phyloP scores from a whole-genome alignment of 2,113 vertebrate genomes.

The Progne subis region DNA sequence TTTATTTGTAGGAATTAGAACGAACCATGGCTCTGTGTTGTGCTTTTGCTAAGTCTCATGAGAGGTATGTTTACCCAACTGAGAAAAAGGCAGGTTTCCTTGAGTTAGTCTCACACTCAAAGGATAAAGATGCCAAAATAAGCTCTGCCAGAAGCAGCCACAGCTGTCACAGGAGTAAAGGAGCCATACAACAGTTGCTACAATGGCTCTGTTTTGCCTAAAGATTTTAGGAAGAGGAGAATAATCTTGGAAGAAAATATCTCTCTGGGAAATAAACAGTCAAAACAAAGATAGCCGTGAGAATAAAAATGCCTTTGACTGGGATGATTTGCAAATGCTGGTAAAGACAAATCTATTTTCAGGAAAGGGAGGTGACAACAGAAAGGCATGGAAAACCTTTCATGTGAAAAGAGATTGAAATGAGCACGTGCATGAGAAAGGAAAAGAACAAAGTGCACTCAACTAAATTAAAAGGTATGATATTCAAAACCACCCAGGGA shows the following conservation, averaged over 20 bases:
- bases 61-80: background rate
- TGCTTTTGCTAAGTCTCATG: background rate
- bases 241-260: background rate
- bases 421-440: conserved; percentile 2
- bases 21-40: background rate
- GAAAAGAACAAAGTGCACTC: conserved; percentile 25
- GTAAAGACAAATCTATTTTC: conserved; percentile 6
- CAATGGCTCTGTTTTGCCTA: background rate
- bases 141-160: background rate
- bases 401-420: conserved; percentile 21
- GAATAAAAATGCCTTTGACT: conserved; percentile 13
- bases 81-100: background rate
- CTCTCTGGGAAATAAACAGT: background rate
- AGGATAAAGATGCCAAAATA: background rate
- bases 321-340: background rate
- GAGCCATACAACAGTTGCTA: background rate
- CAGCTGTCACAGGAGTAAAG: background rate
- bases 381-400: conserved; percentile 1
- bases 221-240: background rate
- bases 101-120: background rate
- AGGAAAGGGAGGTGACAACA: conserved; percentile 21
- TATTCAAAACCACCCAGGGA: conserved; percentile 2
- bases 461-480: conserved; percentile 40
- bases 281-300: background rate
- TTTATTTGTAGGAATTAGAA: background rate